phyloP scores from a whole-genome alignment of 2,797 vertebrate genomes.

The Danio aesculapii region DNA sequence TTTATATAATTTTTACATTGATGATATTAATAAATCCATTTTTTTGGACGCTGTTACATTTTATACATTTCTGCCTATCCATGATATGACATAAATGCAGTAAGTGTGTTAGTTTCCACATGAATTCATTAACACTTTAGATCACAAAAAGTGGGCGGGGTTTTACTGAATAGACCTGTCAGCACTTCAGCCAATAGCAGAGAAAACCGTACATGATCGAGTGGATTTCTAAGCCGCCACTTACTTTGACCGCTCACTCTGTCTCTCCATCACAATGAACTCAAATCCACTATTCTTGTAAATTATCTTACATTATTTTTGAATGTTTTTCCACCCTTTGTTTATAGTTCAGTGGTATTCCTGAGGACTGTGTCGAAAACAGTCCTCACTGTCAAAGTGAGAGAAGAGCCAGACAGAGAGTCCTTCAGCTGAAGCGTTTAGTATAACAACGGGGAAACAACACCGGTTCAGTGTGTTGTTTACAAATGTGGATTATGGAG shows the following conservation, averaged over 20 bases:
- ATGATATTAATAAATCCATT: not conserved
- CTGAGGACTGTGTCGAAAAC: not conserved
- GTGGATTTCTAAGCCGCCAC: not conserved
- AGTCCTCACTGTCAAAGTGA: not conserved
- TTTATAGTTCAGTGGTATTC: not conserved
- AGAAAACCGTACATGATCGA: not conserved
- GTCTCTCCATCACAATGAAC: not conserved
- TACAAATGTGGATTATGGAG: slow-evolving; percentile 13
- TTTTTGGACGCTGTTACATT: not conserved
- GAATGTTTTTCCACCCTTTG: not conserved
- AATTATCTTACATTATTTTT: not conserved
- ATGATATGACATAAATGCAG: not conserved
- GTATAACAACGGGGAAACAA: not conserved
- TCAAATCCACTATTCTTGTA: not conserved
- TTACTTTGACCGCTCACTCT: not conserved
- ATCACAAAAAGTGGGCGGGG: not conserved
- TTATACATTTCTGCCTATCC: not conserved
- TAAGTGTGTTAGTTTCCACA: not conserved
- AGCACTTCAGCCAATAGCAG: not conserved
- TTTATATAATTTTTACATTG: not conserved
- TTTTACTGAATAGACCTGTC: not conserved
- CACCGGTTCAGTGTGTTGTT: too few species aligned
- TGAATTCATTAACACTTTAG: not conserved
- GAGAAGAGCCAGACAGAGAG: not conserved
- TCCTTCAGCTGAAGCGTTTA: not conserved